Conservation (phyloP, 2,797 vertebrate species). For the Acanthurus tractus region DNA sequence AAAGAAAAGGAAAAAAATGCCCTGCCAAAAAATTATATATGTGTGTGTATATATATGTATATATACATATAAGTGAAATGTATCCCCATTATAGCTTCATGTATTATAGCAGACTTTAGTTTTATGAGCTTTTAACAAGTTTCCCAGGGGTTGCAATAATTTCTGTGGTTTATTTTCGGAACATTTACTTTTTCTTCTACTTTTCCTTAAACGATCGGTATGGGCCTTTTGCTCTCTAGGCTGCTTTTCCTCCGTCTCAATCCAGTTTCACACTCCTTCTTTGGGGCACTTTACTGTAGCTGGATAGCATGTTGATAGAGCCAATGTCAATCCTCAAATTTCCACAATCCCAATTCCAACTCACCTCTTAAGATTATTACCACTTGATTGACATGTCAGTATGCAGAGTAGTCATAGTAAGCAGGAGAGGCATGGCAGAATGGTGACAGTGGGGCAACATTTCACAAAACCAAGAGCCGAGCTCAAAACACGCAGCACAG, state of each 20-base stretch:
- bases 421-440: slow-evolving; percentile 29
- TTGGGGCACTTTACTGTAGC: slow-evolving; percentile 58
- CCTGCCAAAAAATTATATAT: slow-evolving; percentile 4
- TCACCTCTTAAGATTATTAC: slow-evolving; percentile 57
- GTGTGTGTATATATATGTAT: slow-evolving; percentile 14
- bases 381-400: slow-evolving; percentile 68
- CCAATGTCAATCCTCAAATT: slow-evolving; percentile 71
- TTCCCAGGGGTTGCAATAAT: slow-evolving; percentile 89
- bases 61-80: slow-evolving; percentile 76
- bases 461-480: slow-evolving; percentile 20
- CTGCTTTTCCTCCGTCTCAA: slow-evolving; percentile 53
- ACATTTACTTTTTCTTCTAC: slow-evolving; percentile 77
- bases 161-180: slow-evolving; percentile 88
- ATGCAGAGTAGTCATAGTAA: slow-evolving; percentile 53
- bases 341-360: slow-evolving; percentile 66
- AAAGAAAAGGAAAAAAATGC: slow-evolving; percentile 40
- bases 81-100: slow-evolving; percentile 84
- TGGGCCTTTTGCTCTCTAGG: slow-evolving; percentile 54
- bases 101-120: slow-evolving; percentile 85
- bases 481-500: slow-evolving; percentile 25
- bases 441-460: slow-evolving; percentile 35
- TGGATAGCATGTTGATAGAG: slow-evolving; percentile 52
- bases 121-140: slow-evolving; percentile 90
- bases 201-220: slow-evolving; percentile 70
- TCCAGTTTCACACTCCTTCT: slow-evolving; percentile 67